A percentile compares a stretch with the other conserved stretches of the same genome.
These are phyloP conservation scores for Pithys albifrons DNA, from an alignment of 2,113 vertebrate species.

Conservation along the genomic window DNA sequence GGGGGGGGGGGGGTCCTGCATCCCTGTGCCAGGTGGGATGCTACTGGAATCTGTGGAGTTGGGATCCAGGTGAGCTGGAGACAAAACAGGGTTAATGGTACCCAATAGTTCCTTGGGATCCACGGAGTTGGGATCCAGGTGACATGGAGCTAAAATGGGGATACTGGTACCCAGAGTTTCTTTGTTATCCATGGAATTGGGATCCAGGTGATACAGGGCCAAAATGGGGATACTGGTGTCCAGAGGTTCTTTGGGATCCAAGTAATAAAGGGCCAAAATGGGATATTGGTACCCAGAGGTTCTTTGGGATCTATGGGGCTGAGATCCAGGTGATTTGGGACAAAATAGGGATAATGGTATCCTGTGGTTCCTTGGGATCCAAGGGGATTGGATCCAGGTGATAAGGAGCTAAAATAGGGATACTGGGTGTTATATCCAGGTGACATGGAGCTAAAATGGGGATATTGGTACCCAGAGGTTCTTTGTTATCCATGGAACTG, in stretches of 20 bases:
- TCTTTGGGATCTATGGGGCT: not conserved
- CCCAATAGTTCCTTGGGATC: not conserved
- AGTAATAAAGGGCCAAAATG: not conserved
- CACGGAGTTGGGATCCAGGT: rapidly evolving
- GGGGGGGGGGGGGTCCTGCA: too few species aligned
- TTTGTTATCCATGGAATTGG: not conserved
- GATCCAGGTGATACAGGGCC: not conserved
- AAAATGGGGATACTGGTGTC: not conserved
- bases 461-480: not conserved
- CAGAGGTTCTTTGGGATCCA: not conserved
- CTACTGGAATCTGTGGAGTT: rapidly evolving
- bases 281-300: not conserved
- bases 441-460: not conserved
- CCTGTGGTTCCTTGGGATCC: not conserved
- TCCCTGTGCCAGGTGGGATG: not conserved
- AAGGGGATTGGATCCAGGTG: rapidly evolving
- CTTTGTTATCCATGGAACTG: not conserved
- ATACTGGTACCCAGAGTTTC: not conserved
- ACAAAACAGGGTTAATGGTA: not conserved
- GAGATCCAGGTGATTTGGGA: too few species aligned
- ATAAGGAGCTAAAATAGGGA: not conserved
- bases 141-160: not conserved
- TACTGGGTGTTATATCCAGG: rapidly evolving
- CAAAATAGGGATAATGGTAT: not conserved
- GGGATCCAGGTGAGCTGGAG: rapidly evolving